phyloP scores from a whole-genome alignment of 1,140 invertebrate species.

The Diabrotica undecimpunctata region DNA sequence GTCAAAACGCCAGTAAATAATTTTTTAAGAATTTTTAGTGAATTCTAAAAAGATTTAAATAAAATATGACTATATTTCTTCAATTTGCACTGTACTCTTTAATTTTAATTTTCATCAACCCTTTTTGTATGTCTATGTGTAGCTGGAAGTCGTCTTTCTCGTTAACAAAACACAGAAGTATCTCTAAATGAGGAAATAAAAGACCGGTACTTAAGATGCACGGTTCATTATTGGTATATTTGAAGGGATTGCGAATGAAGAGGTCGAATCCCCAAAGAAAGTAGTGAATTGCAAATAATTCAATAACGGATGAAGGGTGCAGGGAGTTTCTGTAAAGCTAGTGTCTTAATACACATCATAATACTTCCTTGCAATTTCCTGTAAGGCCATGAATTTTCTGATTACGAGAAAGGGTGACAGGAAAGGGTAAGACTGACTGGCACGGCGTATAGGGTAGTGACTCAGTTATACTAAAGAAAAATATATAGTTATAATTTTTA shows the following conservation, averaged over 20 bases:
- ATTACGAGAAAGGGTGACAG: constrained; percentile 21
- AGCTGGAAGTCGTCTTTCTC: too few relatives aligned
- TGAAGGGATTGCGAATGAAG: constrained; percentile 20
- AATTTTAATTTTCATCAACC: too few relatives aligned
- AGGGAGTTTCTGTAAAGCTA: constrained; percentile 18
- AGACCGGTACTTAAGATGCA: constrained; percentile 12
- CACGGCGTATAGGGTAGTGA: too few relatives aligned
- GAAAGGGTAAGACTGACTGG: constrained; percentile 3
- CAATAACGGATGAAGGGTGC: constrained; percentile 17
- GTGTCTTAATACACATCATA: constrained; percentile 21
- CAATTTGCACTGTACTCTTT: too few relatives aligned
- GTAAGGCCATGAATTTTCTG: constrained; percentile 20
- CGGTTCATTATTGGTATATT: constrained; percentile 21
- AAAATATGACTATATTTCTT: too few relatives aligned
- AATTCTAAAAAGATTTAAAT: too few relatives aligned
- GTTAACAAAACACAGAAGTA: not conserved
- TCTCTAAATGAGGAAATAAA: constrained; percentile 18
- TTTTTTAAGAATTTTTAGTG: too few relatives aligned
- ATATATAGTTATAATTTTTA: too few relatives aligned
- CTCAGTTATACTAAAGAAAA: too few relatives aligned
- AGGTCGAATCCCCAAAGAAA: constrained; percentile 11
- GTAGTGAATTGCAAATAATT: constrained; percentile 24
- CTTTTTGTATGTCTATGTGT: too few relatives aligned
- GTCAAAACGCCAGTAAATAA: too few relatives aligned
- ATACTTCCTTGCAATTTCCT: constrained; percentile 24